Base-by-base conservation (phyloP, 2,113 vertebrate species). In the Gymnocephalus cernua region DNA sequence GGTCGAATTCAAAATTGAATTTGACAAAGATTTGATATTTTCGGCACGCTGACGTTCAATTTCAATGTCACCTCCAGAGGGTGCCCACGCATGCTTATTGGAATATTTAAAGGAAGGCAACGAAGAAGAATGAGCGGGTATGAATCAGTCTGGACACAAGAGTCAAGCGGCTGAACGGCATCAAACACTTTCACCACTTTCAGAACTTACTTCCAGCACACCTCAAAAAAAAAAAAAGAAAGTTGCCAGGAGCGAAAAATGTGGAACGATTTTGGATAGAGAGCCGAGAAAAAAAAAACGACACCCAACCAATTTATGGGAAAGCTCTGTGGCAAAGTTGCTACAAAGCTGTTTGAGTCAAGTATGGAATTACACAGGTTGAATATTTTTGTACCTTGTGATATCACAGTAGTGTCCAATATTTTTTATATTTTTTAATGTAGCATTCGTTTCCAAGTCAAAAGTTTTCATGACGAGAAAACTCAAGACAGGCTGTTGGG, bases 61-160 rank as follows among this genome's bases (percentile, higher is more conserved):
- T 91, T 84, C 91, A 91, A 69, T 81, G 89, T 92, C 86, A 82
- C 89, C 83, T 92, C 85, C 82, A 87, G 86, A 89, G 83, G 85
- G 84, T 69, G 79, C 81, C 63, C 81, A 27, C 74, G 76, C 63
- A 61, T 57, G 82, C 73, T 85, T 87, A 89, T 87, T 86, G 86
- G 77, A 91, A 88, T 87, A 86, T 91, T 87, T 84, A 50, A 91
- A 87, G 85, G 85, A 77, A 61, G 83, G 29, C 61, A 11, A 73
- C 29, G 65, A 82, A 86, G 89, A 93, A 89, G 89, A 92, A 89
- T 86, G 79, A 84, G 65, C 51, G 53, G 57, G 82, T 21, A 53
- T 51, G 86, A 88, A 91, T 89, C 58, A 83, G 69, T 82, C 68
- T 12, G 71, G 70, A 72, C 63, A 73, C 44, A 64, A 59, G 79